Evolutionary conservation across 2,113 vertebrate species (phyloP).

Genomic region (Oryzias celebensis): DNA sequence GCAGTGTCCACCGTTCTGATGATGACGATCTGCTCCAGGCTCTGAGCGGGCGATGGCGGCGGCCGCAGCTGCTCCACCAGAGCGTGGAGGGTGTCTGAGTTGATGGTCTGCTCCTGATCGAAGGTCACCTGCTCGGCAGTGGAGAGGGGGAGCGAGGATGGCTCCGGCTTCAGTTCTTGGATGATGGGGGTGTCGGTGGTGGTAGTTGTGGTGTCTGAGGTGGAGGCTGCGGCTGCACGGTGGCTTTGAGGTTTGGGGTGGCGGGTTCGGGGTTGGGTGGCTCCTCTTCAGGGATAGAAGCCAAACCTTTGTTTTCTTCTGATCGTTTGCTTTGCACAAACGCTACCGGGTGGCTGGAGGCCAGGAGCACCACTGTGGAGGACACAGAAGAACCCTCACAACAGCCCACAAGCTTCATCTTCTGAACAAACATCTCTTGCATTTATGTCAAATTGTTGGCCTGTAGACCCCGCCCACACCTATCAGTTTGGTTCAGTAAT

Average conservation of each 20-base stretch:
- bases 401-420: too few species aligned
- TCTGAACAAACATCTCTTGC: too few species aligned
- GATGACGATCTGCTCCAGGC: conserved; percentile 75
- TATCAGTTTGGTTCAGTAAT: too few species aligned
- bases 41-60: conserved; percentile 41
- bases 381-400: neutral
- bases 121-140: conserved; percentile 39
- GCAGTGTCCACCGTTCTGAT: conserved; percentile 70
- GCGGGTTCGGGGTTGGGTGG: conserved; percentile 45
- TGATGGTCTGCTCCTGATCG: conserved; percentile 67
- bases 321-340: conserved; percentile 76
- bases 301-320: conserved; percentile 68
- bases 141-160: conserved; percentile 22
- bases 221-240: fast-evolving
- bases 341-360: conserved; percentile 64
- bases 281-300: conserved; percentile 51
- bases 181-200: conserved; percentile 1
- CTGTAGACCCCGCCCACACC: too few species aligned
- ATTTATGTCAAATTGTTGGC: too few species aligned
- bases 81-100: conserved; percentile 69
- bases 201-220: fast-evolving
- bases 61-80: conserved; percentile 75
- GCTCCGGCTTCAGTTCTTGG: conserved; percentile 61
- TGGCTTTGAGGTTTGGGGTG: conserved; percentile 55
- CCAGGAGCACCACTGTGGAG: conserved; percentile 58